Evolutionary conservation across 2,888 invertebrate genomes (phyloP), one percentile per base, ranked within the genome.

Genomic region (Nudaria mundana): DNA sequence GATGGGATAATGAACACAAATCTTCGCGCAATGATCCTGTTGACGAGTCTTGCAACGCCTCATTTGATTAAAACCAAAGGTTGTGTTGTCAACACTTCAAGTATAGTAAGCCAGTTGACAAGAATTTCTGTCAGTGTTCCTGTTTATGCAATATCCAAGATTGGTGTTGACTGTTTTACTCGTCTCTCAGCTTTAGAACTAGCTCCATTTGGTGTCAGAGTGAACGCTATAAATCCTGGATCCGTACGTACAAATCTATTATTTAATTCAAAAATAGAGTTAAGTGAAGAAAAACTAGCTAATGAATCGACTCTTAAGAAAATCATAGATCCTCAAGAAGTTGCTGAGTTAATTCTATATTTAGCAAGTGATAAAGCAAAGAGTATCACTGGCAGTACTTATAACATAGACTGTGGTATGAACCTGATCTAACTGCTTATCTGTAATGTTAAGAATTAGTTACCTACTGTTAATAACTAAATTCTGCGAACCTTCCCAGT

Each of bases 171-270:
- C 11, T 60, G 65, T 34, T 76, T 76, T 13, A 64, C 71, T 1
- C 56, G 57, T 22, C 45, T 52, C 5, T 46, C 39, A 11, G 73
- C 73, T 8, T 73, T 97, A 30, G 97, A 95, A 62, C 74, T 95
- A 24, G 94, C 93, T 5, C 49, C 88, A 0, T 91, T 92, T 66
- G 91, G 92, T 47, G 94, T 97, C 0, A 89, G 97, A 25, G 95
- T 95, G 0, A 72, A 75, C 32, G 30, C 59, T 2, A 45, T 72
- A 0, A 66, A 58, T 28, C 67, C 66, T 11, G 71, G 68, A 0
- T 48, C 62, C 1, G 62, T 65, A 0, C 39, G 22, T 0, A 72
- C 97, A 0, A 53, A 63, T 94, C 53, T 81, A 88, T 91, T 51
- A 0, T 18, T 26, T 11, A 13, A 16, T 1, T 10, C 16, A 1